Conservation (phyloP, 2,888 invertebrate species). For the Machimus atricapillus region DNA sequence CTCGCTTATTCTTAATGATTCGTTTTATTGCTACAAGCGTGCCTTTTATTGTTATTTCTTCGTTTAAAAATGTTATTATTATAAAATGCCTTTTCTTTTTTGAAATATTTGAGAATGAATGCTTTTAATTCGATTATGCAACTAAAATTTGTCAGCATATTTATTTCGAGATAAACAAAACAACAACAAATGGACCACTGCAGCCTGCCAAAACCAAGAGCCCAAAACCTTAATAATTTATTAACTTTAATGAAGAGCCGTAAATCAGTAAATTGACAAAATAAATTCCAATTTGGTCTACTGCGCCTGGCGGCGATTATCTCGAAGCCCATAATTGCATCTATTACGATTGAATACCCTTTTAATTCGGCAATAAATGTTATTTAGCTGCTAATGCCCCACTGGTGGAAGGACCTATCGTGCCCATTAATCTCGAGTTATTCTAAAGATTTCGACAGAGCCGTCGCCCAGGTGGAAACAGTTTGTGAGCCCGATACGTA, state of each 20-base stretch:
- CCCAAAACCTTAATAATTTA: not conserved
- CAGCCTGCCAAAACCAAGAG: not conserved
- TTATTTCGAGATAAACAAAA: not conserved
- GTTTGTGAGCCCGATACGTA: not conserved
- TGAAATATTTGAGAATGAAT: no score
- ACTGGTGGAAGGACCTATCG: not conserved
- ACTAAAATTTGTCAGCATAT: not conserved
- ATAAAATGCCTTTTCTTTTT: no score
- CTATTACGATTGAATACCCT: slow-evolving; percentile 20
- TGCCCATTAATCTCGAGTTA: not conserved
- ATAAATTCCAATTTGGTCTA: not conserved
- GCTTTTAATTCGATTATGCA: no score
- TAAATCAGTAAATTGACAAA: not conserved
- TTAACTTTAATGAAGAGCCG: not conserved
- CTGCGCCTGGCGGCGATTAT: not conserved
- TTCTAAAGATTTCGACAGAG: not conserved
- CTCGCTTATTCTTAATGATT: no score
- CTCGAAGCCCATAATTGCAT: not conserved
- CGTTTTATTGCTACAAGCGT: no score
- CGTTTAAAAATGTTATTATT: no score
- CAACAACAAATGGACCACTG: not conserved
- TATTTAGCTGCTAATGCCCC: not conserved
- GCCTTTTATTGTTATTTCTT: no score
- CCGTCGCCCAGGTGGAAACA: not conserved
- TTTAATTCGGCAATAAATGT: slow-evolving; percentile 20